Conservation (phyloP, 2,888 invertebrate genomes). For the Leucoptera coffeella region DNA sequence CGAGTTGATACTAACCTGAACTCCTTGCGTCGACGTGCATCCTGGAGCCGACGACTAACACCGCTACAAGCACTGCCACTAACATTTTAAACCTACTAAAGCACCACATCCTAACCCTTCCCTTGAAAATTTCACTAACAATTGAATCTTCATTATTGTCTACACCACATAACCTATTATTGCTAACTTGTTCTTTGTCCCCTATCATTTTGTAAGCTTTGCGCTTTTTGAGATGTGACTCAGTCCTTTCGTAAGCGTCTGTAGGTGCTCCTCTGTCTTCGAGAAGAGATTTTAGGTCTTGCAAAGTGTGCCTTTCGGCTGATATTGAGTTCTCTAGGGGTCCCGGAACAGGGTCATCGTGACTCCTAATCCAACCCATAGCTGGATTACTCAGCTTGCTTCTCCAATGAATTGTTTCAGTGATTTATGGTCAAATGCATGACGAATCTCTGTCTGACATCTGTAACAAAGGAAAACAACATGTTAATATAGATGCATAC, state of each 20-base stretch:
- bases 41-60: constrained; percentile 18
- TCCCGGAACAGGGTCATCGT: constrained; percentile 8
- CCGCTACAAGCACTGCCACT: constrained; percentile 29
- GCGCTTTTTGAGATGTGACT: too few species aligned
- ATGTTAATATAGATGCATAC: neutral
- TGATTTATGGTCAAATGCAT: constrained; percentile 25
- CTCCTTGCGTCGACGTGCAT: constrained; percentile 28
- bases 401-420: constrained; percentile 6
- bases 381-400: constrained; percentile 10
- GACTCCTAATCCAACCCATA: constrained; percentile 17
- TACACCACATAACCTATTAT: constrained; percentile 19
- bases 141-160: too few species aligned
- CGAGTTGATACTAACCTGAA: constrained; percentile 45
- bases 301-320: constrained; percentile 22
- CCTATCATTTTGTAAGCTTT: constrained; percentile 12
- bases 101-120: constrained; percentile 21
- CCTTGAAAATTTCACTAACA: constrained; percentile 13
- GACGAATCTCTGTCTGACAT: constrained; percentile 30
- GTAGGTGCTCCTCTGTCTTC: constrained; percentile 49
- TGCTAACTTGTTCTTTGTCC: constrained; percentile 11
- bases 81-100: constrained; percentile 38
- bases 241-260: too few species aligned
- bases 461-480: constrained; percentile 22
- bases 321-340: constrained; percentile 28
- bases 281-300: constrained; percentile 35